Percentiles rank a stretch among this genome's conserved stretches.
phyloP scores from a whole-genome alignment of 2,113 vertebrate genomes.

The Phyllostomus hastatus region DNA sequence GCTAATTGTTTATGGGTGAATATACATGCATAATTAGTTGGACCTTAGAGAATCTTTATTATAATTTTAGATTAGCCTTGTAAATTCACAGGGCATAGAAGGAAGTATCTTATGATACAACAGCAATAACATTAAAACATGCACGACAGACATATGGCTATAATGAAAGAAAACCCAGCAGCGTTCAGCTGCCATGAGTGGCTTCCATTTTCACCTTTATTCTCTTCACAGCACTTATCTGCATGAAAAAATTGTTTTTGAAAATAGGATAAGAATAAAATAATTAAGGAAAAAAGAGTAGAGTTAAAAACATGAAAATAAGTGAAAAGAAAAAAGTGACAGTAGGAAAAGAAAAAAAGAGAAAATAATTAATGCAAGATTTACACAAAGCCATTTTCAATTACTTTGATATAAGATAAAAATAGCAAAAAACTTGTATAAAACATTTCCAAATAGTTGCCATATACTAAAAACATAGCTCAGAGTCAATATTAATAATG shows the following conservation, averaged over 20 bases:
- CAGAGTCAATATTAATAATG: background rate
- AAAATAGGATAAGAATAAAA: constrained; percentile 65
- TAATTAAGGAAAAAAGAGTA: constrained; percentile 48
- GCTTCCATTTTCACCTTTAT: constrained; percentile 80
- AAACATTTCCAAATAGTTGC: background rate
- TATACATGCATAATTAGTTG: constrained; percentile 26
- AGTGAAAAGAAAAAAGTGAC: constrained; percentile 58
- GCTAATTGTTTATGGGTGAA: background rate
- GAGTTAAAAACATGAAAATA: constrained; percentile 59
- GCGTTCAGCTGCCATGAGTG: constrained; percentile 79
- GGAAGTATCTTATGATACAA: constrained; percentile 32
- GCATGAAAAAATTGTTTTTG: constrained; percentile 72
- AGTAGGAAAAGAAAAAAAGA: constrained; percentile 75
- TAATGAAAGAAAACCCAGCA: constrained; percentile 76
- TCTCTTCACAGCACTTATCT: constrained; percentile 83
- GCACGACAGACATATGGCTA: constrained; percentile 74
- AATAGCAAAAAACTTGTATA: background rate
- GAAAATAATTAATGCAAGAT: constrained; percentile 74
- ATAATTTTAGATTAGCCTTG: background rate
- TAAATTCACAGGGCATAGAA: constrained; percentile 43
- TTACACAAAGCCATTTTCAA: constrained; percentile 65
- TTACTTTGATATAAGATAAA: constrained; percentile 31
- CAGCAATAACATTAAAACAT: constrained; percentile 69
- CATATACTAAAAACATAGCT: background rate
- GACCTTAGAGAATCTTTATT: background rate